Conservation (phyloP, 2,113 vertebrate species). For the Mellivora capensis region DNA sequence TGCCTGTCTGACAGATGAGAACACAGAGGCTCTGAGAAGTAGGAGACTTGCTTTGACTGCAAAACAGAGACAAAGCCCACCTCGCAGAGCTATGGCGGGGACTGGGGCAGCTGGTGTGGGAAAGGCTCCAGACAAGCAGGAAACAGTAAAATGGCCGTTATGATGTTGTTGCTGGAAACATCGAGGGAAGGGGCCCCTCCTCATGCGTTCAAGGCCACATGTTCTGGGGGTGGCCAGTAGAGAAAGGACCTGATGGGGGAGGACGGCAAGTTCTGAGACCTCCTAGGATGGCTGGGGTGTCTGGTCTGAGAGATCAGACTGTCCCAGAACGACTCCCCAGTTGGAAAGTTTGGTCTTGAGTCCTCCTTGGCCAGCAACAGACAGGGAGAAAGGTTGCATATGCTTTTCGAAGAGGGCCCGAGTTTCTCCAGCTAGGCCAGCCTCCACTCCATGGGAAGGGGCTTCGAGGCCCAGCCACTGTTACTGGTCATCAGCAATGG, state of each 20-base stretch:
- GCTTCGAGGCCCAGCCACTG: not conserved
- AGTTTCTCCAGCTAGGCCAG: not conserved
- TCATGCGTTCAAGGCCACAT: not conserved
- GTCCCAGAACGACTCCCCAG: not conserved
- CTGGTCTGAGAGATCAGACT: not conserved
- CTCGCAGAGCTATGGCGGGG: not conserved
- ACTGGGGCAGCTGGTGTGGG: not conserved
- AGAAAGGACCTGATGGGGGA: not conserved
- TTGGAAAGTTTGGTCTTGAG: not conserved
- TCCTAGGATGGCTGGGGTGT: not conserved
- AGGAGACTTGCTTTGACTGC: not conserved
- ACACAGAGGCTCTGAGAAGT: not conserved
- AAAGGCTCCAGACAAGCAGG: not conserved
- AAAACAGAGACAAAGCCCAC: not conserved
- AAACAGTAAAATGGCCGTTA: not conserved
- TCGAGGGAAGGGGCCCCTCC: not conserved
- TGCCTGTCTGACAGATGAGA: not conserved
- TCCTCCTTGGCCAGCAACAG: not conserved
- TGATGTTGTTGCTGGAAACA: too few species aligned
- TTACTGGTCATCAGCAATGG: not conserved
- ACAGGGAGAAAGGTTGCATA: not conserved
- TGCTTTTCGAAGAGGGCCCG: not conserved
- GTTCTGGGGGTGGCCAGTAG: not conserved
- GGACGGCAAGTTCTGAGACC: not conserved
- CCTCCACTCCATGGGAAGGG: not conserved